Evolutionary conservation across 2,113 vertebrate species (phyloP).

Genomic region (Stercorarius parasiticus): DNA sequence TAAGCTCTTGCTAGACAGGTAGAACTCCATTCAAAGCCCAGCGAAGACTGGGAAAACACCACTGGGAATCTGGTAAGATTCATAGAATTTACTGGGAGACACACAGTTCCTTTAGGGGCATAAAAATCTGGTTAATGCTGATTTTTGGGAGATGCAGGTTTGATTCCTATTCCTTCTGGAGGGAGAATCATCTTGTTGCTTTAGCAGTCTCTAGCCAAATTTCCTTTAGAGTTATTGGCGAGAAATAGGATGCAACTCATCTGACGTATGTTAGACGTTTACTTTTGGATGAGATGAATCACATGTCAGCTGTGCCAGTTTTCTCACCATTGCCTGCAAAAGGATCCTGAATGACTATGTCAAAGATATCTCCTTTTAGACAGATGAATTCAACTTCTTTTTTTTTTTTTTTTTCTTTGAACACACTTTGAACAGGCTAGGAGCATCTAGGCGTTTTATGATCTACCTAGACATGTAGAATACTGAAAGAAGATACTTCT

Average conservation of each 20-base stretch:
- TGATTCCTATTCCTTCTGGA: background rate
- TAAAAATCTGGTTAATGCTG: background rate
- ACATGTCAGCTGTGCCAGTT: background rate
- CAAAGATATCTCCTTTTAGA: background rate
- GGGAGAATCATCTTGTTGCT: background rate
- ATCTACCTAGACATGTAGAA: background rate
- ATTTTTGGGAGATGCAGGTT: background rate
- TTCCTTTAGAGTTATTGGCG: background rate
- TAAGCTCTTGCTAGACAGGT: background rate
- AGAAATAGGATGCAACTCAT: background rate
- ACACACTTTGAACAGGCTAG: background rate
- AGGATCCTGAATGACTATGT: background rate
- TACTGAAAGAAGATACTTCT: background rate
- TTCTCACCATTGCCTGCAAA: background rate
- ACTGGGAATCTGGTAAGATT: background rate
- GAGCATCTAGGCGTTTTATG: background rate
- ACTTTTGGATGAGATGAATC: background rate
- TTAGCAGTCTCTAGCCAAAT: background rate
- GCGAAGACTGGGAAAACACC: background rate
- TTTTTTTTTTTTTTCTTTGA: background rate
- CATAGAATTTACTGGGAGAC: background rate
- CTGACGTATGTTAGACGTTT: background rate
- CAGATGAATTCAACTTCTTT: background rate
- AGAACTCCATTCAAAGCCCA: background rate
- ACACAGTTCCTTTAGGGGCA: background rate